Percentiles rank a stretch among this genome's conserved stretches.
phyloP scores from a whole-genome alignment of 2,888 invertebrate genomes.

The Gari tellinella region DNA sequence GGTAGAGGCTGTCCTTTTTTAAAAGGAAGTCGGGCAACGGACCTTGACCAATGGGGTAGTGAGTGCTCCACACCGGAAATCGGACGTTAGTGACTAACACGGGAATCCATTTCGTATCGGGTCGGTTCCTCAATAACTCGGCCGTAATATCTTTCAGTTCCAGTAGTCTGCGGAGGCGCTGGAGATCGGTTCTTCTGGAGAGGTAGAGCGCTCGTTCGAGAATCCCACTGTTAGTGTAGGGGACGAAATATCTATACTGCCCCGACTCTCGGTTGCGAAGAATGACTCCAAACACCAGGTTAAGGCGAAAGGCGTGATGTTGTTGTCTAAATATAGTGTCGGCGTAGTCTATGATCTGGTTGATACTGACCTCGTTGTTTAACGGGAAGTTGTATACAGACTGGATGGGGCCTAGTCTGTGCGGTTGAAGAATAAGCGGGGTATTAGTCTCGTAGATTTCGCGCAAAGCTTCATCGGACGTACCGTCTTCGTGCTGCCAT shows the following conservation, averaged over 20 bases:
- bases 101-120: slow-evolving; percentile 9
- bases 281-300: slow-evolving; percentile 19
- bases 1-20: background rate
- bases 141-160: slow-evolving; percentile 5
- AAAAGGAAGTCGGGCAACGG: background rate
- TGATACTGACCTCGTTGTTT: slow-evolving; percentile 6
- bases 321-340: background rate
- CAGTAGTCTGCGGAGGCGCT: slow-evolving; percentile 11
- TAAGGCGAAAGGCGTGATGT: slow-evolving; percentile 10
- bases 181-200: slow-evolving; percentile 32
- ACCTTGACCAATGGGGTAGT: slow-evolving; percentile 4
- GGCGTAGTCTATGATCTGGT: slow-evolving; percentile 10
- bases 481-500: background rate
- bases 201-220: slow-evolving; percentile 39
- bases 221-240: slow-evolving; percentile 34
- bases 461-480: background rate
- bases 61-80: slow-evolving; percentile 1
- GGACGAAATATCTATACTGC: slow-evolving; percentile 47
- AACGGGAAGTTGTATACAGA: slow-evolving; percentile 6
- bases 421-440: slow-evolving; percentile 7
- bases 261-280: slow-evolving; percentile 39
- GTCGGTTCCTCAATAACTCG: background rate
- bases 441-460: slow-evolving; percentile 12
- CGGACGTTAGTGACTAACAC: slow-evolving; percentile 11
- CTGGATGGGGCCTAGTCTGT: slow-evolving; percentile 1